phyloP scores from a whole-genome alignment of 2,888 invertebrate genomes.

The Orthonychiurus folsomi region DNA sequence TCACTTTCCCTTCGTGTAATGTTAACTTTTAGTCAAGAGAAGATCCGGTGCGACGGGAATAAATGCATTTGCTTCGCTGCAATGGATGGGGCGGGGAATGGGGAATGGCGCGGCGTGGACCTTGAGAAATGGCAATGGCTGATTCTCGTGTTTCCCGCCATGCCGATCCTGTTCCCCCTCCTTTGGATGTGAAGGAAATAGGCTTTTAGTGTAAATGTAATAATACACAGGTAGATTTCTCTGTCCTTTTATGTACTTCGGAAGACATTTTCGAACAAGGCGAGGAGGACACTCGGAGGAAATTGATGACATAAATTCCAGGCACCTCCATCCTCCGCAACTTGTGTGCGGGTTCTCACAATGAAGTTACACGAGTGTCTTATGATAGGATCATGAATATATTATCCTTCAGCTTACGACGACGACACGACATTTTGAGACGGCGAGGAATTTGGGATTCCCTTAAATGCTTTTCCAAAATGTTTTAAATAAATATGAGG shows the following conservation, averaged over 20 bases:
- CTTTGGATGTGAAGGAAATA: neutral
- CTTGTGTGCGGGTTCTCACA: too few relatives aligned
- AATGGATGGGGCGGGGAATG: too few relatives aligned
- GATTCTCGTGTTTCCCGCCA: neutral
- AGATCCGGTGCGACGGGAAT: neutral
- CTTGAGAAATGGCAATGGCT: too few relatives aligned
- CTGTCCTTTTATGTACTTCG: conserved; percentile 1
- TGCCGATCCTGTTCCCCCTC: too few relatives aligned
- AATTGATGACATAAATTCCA: conserved; percentile 22
- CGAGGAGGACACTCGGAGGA: conserved; percentile 11
- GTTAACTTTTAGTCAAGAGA: neutral
- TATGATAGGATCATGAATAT: neutral
- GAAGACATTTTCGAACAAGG: neutral
- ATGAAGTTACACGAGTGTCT: neutral
- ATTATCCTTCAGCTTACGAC: too few relatives aligned
- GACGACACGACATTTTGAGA: too few relatives aligned
- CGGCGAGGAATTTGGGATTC: too few relatives aligned
- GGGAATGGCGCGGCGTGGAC: too few relatives aligned
- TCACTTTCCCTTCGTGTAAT: neutral
- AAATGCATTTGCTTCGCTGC: neutral
- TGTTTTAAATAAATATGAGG: too few relatives aligned
- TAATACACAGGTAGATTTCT: conserved; percentile 1
- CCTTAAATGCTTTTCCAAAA: too few relatives aligned
- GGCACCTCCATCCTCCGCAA: neutral
- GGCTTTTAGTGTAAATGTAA: conserved; percentile 1